phyloP scores from a whole-genome alignment of 2,888 invertebrate species.

The Netelia inedita region DNA sequence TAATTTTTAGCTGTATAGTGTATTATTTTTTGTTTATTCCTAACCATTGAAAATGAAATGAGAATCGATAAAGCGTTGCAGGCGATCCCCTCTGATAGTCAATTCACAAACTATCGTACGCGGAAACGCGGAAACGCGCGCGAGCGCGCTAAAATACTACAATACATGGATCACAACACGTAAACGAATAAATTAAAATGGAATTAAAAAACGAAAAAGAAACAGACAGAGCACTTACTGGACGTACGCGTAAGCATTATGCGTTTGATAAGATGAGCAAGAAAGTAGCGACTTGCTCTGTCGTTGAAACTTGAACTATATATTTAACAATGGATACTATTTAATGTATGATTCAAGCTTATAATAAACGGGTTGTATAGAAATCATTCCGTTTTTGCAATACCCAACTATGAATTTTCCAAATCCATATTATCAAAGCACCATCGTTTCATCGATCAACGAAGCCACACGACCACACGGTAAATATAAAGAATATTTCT shows the following conservation, averaged over 20 bases:
- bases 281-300: slow-evolving; percentile 71
- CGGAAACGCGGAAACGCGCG: background rate
- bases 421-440: background rate
- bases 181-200: slow-evolving; percentile 19
- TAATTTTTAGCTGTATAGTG: slow-evolving; percentile 76
- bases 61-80: slow-evolving; percentile 31
- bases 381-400: slow-evolving; percentile 62
- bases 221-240: slow-evolving; percentile 34
- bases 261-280: slow-evolving; percentile 42
- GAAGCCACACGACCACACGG: background rate
- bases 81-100: slow-evolving; percentile 13
- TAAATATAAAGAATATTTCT: no score
- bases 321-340: slow-evolving; percentile 80
- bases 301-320: slow-evolving; percentile 81
- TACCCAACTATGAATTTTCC: background rate
- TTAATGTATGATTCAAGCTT: slow-evolving; percentile 83
- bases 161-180: slow-evolving; percentile 23
- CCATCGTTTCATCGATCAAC: background rate
- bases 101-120: slow-evolving; percentile 35
- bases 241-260: slow-evolving; percentile 57
- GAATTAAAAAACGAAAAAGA: slow-evolving; percentile 17
- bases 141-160: background rate
- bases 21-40: slow-evolving; percentile 69
- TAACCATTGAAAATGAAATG: slow-evolving; percentile 35
- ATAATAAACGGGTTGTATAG: slow-evolving; percentile 84